Conservation (phyloP, 2,113 vertebrate genomes). For the Eurypyga helias region DNA sequence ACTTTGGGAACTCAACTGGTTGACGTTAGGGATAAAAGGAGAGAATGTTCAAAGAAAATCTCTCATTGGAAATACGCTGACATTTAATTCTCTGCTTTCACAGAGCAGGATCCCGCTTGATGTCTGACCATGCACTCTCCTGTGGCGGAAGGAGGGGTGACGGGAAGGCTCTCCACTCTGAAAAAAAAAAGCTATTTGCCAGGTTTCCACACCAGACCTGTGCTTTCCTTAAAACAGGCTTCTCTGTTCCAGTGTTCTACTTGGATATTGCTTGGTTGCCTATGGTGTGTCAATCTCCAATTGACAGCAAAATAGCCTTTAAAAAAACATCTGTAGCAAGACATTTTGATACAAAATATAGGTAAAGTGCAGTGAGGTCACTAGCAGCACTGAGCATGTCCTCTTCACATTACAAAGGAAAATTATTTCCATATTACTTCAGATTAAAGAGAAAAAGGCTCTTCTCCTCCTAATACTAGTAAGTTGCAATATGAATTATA, state of each 20-base stretch:
- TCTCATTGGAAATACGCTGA: background rate
- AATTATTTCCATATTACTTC: background rate
- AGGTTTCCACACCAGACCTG: background rate
- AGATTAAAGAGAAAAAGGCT: background rate
- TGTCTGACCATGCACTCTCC: background rate
- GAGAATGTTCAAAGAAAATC: background rate
- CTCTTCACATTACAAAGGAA: background rate
- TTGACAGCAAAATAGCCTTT: background rate
- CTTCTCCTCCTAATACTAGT: background rate
- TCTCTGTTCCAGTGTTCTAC: background rate
- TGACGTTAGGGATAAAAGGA: background rate
- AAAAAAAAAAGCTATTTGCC: background rate
- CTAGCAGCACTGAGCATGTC: background rate
- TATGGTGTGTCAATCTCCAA: background rate
- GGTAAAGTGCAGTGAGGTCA: background rate
- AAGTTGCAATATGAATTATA: background rate
- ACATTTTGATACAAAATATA: background rate
- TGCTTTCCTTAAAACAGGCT: background rate
- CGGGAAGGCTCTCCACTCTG: background rate
- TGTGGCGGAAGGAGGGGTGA: background rate
- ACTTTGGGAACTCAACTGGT: background rate
- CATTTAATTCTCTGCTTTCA: background rate
- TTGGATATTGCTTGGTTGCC: rapidly evolving
- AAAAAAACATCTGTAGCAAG: background rate
- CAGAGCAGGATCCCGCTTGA: background rate